Evolutionary conservation across 2,113 vertebrate genomes (phyloP).

Genomic region (Nestor notabilis): DNA sequence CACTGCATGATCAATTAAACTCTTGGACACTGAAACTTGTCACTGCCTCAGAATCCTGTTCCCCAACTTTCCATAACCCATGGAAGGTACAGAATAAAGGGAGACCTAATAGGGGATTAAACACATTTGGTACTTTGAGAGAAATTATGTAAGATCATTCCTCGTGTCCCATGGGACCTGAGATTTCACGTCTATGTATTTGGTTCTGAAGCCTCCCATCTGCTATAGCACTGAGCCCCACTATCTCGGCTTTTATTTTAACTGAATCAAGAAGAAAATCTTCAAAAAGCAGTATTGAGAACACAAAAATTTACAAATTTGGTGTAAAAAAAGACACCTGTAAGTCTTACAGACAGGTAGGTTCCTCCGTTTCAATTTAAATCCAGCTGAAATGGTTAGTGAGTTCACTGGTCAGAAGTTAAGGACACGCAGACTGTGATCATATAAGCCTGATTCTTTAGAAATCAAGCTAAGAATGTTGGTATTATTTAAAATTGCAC

Average conservation of each 20-base stretch:
- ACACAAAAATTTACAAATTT: neutral
- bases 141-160: neutral
- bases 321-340: neutral
- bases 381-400: neutral
- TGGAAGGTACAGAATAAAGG: neutral
- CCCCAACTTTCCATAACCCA: neutral
- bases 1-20: neutral
- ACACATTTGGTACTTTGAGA: neutral
- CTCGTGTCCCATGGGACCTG: neutral
- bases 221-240: neutral
- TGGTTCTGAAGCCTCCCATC: neutral
- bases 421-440: neutral
- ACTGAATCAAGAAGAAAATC: neutral
- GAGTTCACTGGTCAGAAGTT: neutral
- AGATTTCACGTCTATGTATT: rapidly evolving
- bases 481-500: neutral
- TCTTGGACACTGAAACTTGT: neutral
- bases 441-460: neutral
- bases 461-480: neutral
- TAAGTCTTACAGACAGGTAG: neutral
- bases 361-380: neutral
- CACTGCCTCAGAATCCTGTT: neutral
- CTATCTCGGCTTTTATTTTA: neutral
- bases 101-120: neutral
- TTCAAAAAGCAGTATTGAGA: neutral